These are phyloP conservation scores for Zaprionus capensis DNA, from an alignment of 1,140 invertebrate species.

Conservation along the genomic window DNA sequence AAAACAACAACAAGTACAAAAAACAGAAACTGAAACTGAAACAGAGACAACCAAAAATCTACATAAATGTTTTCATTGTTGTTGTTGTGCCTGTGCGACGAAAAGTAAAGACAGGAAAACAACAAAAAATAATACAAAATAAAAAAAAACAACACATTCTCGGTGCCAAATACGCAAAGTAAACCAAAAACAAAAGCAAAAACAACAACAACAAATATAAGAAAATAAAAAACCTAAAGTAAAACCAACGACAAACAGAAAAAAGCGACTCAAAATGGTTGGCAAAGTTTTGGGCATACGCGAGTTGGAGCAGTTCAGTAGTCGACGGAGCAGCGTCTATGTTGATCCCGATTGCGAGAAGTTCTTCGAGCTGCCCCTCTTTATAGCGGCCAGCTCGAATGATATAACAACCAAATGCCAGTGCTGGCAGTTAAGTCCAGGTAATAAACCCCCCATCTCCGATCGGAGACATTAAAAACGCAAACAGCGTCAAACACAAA, in stretches of 20 bases:
- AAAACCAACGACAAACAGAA: slow-evolving; percentile 15
- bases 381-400: slow-evolving; percentile 82
- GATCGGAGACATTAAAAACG: too few species aligned
- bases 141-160: slow-evolving; percentile 33
- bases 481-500: slow-evolving; percentile 11
- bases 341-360: slow-evolving; percentile 84
- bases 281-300: slow-evolving; percentile 82
- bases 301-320: slow-evolving; percentile 81
- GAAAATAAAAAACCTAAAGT: slow-evolving; percentile 6
- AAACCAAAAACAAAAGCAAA: slow-evolving; percentile 45
- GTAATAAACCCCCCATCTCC: slow-evolving; percentile 57
- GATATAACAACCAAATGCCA: slow-evolving; percentile 82
- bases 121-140: slow-evolving; percentile 40
- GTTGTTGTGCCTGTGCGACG: slow-evolving; percentile 63
- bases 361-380: slow-evolving; percentile 82
- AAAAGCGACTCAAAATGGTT: slow-evolving; percentile 63
- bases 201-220: slow-evolving; percentile 25
- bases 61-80: slow-evolving; percentile 72
- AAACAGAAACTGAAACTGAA: slow-evolving; percentile 42
- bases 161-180: slow-evolving; percentile 46
- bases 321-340: slow-evolving; percentile 83
- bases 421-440: slow-evolving; percentile 83
- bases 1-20: slow-evolving; percentile 44
- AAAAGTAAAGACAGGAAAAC: slow-evolving; percentile 51
- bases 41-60: slow-evolving; percentile 67